A percentile compares a stretch with the other conserved stretches of the same genome.
Conservation (phyloP, 2,113 vertebrate genomes). For the Phainopepla nitens region DNA sequence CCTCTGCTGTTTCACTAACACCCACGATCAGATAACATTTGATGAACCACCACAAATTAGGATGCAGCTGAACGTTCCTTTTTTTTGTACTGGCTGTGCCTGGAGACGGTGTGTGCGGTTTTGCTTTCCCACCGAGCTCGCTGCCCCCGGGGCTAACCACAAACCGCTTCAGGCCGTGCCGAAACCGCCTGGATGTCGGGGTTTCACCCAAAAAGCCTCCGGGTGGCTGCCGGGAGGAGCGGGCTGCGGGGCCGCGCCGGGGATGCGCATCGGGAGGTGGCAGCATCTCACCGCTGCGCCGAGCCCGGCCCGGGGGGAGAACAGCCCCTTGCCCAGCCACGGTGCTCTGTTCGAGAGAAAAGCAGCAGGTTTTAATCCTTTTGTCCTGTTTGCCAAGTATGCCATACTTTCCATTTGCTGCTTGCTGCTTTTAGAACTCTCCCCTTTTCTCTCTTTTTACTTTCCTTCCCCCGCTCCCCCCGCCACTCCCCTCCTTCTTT, state of each 20-base stretch:
- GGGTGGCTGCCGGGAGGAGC: neutral
- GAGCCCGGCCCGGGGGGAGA: neutral
- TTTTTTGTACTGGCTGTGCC: neutral
- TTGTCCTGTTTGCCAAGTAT: neutral
- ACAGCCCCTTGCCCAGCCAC: accelerated
- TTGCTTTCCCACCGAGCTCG: neutral
- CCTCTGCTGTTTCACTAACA: neutral
- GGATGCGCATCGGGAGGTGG: constrained; percentile 26
- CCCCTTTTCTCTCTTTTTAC: accelerated
- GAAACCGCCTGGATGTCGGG: accelerated
- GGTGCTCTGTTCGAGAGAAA: accelerated
- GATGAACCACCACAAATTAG: neutral
- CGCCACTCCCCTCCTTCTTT: accelerated
- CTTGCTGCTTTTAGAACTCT: neutral
- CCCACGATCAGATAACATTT: neutral
- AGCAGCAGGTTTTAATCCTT: neutral
- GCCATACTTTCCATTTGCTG: neutral
- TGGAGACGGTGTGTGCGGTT: accelerated
- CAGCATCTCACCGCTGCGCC: constrained; percentile 12
- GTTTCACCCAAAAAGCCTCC: accelerated
- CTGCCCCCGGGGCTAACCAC: neutral
- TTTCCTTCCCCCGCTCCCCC: too few relatives aligned
- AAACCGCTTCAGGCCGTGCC: neutral
- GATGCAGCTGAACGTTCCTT: accelerated
- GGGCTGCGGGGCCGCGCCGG: neutral